Conservation (phyloP, 1,140 invertebrate species). For the Gryllus bimaculatus region DNA sequence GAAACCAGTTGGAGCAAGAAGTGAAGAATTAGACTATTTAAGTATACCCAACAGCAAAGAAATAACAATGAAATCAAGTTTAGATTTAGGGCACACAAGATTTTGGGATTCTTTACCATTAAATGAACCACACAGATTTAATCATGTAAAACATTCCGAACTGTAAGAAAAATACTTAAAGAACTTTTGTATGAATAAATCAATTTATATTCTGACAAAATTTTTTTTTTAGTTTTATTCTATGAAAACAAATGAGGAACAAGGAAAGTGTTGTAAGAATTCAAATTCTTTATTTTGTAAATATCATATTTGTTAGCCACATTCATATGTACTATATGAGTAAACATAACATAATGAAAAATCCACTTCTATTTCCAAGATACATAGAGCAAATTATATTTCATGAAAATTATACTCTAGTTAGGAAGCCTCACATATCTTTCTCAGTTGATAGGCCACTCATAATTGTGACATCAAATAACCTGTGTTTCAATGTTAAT, state of each 20-base stretch:
- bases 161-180: too few relatives aligned
- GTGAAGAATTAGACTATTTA: constrained; percentile 39
- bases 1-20: constrained; percentile 29
- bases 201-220: background rate
- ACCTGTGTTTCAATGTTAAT: background rate
- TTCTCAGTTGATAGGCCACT: background rate
- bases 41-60: constrained; percentile 39
- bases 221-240: background rate
- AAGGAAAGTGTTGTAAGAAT: background rate
- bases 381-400: background rate
- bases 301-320: background rate
- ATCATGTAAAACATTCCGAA: too few relatives aligned
- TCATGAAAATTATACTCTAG: background rate
- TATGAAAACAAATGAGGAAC: background rate
- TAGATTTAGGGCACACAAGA: constrained; percentile 39
- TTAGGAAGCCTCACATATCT: background rate
- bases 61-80: constrained; percentile 34
- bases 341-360: background rate
- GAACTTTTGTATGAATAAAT: too few relatives aligned
- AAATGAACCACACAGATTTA: constrained; percentile 30
- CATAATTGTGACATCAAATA: background rate
- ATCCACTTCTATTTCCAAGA: background rate
- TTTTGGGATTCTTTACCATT: constrained; percentile 48
- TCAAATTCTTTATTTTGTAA: background rate
- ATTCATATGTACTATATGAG: background rate